These are phyloP conservation scores for Pseudotriccus pelzelni DNA, from an alignment of 2,797 vertebrate genomes.

Conservation along the genomic window DNA sequence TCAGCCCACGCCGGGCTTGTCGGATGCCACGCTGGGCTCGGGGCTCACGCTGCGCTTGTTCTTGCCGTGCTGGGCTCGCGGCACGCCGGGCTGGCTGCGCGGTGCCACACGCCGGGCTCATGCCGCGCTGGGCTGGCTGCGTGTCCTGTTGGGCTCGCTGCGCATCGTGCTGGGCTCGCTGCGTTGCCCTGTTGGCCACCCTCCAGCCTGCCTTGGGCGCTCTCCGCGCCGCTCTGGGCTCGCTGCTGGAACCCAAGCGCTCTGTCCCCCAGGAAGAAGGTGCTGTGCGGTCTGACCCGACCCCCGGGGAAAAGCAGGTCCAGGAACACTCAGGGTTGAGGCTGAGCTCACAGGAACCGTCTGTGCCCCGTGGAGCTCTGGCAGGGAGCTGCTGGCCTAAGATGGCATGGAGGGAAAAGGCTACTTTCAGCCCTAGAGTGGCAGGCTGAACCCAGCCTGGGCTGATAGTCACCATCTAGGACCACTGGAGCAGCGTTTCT, in stretches of 20 bases:
- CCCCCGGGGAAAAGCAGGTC: background rate
- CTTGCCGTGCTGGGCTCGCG: background rate
- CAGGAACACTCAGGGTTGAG: background rate
- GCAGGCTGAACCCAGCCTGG: background rate
- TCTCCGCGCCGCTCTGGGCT: accelerated
- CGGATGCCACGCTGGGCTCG: too few relatives aligned
- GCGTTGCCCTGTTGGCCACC: accelerated
- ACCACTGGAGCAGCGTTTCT: background rate
- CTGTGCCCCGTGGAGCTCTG: background rate
- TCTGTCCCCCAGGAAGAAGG: background rate
- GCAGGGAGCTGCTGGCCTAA: background rate
- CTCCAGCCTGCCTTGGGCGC: background rate
- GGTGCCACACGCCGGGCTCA: background rate
- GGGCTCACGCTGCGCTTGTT: too few relatives aligned
- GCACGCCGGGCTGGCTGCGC: background rate
- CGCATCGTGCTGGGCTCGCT: background rate
- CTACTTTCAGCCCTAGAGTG: background rate
- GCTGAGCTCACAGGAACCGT: background rate
- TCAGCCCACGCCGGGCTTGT: background rate
- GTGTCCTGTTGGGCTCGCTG: background rate
- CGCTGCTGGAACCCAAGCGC: background rate
- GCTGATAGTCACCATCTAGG: background rate
- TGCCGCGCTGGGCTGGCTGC: background rate
- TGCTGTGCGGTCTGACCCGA: background rate
- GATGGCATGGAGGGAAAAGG: background rate